These are phyloP conservation scores for Hetaerina americana DNA, from an alignment of 1,140 invertebrate species.

Conservation along the genomic window DNA sequence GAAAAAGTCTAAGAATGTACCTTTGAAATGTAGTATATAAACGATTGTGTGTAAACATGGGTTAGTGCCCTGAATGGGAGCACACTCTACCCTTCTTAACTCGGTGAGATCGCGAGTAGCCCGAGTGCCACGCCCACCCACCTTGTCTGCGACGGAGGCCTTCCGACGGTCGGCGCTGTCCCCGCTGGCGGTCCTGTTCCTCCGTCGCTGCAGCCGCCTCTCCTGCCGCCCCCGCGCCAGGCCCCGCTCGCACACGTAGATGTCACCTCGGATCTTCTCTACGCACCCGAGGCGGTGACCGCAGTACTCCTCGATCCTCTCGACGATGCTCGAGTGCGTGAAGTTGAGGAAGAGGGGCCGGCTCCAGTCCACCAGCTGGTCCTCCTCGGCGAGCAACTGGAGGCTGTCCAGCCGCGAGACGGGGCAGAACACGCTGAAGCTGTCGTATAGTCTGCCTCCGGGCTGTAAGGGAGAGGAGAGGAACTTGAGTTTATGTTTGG, in stretches of 20 bases:
- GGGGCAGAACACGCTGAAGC: conserved; percentile 69
- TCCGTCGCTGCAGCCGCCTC: not conserved
- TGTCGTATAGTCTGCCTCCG: conserved; percentile 60
- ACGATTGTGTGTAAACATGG: no score
- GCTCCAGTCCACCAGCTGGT: conserved; percentile 59
- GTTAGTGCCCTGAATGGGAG: no score
- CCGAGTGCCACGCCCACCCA: no score
- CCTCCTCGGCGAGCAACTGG: conserved; percentile 52
- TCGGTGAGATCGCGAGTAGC: no score
- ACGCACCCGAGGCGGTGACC: conserved; percentile 35
- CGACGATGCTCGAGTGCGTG: conserved; percentile 60
- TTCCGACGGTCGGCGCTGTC: no score
- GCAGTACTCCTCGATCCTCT: conserved; percentile 52
- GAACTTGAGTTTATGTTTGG: not conserved
- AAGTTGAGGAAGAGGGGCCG: conserved; percentile 69
- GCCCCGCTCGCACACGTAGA: conserved; percentile 47
- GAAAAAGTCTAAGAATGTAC: no score
- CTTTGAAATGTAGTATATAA: no score
- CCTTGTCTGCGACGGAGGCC: no score
- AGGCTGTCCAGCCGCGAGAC: conserved; percentile 52
- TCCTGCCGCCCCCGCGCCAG: not conserved
- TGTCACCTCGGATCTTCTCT: conserved; percentile 59
- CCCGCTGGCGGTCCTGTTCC: no score
- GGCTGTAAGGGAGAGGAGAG: conserved; percentile 36
- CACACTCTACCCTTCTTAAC: no score